Base-by-base conservation (phyloP, 2,113 vertebrate species). In the Paedocypris sp. region DNA sequence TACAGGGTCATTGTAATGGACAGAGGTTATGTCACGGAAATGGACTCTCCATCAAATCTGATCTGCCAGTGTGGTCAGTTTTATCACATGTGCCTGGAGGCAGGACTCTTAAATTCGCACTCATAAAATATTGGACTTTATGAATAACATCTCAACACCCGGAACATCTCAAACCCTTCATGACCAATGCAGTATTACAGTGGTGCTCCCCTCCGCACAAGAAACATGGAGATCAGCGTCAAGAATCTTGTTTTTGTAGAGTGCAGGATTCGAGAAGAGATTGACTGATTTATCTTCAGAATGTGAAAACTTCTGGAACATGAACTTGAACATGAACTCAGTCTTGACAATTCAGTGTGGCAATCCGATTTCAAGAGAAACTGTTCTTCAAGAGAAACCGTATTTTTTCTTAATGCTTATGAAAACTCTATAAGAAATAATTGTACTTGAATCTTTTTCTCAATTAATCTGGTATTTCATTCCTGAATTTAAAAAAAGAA, bases 1-100 rank as follows among this genome's bases (percentile, higher is more conserved):
- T 4, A 54, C 79, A 94, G 91, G 72, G 81, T 93, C 22, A 77
- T 91, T 18, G 89, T 94, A 53, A 85, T 94, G 88, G 87, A 92
- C 49, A 66, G 79, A 0, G 91, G 91, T 0, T 65, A 2, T 6
- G 73, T 91, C 60, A 82, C 72, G 19, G 91, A 94, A 77, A 84
- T 84, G 12, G 89, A 86, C 73, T 82, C 87, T 7, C 87, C 82
- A 0, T 72, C 83, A 33, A 75, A 78, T 23, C 76, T 93, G 68
- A 76, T 87, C 67, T 66, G 70, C 51, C 82, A 76, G 63, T 83
- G 74, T 23, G 88, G 90, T 52, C 66, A 84, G 1, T 94, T 93
- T 75, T 89, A 90, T 58, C 79, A 70, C 18, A 83, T 93, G 81
- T 84, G 86, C 25, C 74, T 75, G 50, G 88, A 92, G 73, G 90